Evolutionary conservation across 2,888 invertebrate species (phyloP), one percentile per base, ranked within the genome.

Genomic region (Brachyptera putata): DNA sequence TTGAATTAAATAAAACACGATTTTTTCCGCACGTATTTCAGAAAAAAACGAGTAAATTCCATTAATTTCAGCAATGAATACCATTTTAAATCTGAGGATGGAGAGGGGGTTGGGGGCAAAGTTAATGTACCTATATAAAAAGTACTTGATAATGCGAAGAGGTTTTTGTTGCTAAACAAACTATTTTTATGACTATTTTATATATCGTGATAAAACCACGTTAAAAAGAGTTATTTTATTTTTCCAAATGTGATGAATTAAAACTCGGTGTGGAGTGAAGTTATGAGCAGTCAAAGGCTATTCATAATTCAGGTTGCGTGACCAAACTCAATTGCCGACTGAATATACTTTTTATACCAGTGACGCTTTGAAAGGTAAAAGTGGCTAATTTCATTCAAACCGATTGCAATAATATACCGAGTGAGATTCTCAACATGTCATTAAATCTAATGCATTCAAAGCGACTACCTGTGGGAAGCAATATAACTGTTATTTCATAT

Each of bases 161-260:
- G n/a, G n/a, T n/a, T n/a, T n/a, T n/a, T n/a, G n/a, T n/a, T n/a
- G n/a, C n/a, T n/a, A n/a, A n/a, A n/a, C n/a, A n/a, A n/a, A n/a
- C n/a, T n/a, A n/a, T n/a, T n/a, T n/a, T n/a, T n/a, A n/a, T n/a
- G n/a, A n/a, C n/a, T n/a, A n/a, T n/a, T n/a, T n/a, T n/a, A n/a
- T n/a, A n/a, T n/a, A 7, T 18, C 46, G 46, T 46, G 46, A 46
- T 21, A 24, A 46, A 46, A 24, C 7, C n/a, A 46, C 46, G 46
- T 46, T 46, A 22, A n/a, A 46, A 46, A 21, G 16, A 41, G 16
- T 41, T 21, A 21, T 21, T 21, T n/a, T 46, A 46, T 24, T 46
- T 46, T 22, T 46, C 46, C 18, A 22, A 46, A 46, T 46, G 46
- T 46, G 46, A 46, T 46, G 46, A 46, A 46, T 46, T 46, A 46